These are phyloP conservation scores for Atethmia centrago DNA, from an alignment of 2,888 invertebrate species.

Conservation along the genomic window DNA sequence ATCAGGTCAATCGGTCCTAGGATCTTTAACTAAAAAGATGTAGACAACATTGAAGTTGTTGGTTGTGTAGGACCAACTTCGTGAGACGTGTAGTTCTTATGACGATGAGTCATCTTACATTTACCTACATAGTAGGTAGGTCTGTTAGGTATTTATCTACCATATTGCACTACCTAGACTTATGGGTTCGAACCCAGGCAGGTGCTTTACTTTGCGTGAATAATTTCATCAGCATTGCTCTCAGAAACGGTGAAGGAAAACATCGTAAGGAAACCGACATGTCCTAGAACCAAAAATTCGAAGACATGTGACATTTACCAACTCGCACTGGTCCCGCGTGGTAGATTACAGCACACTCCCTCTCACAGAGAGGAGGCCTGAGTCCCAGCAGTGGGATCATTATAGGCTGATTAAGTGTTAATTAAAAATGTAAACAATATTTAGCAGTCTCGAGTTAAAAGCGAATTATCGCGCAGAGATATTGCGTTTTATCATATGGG, in stretches of 20 bases:
- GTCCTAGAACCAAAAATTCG: too few relatives aligned
- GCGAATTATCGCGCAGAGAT: not conserved
- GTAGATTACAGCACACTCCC: too few relatives aligned
- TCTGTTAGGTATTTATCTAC: not conserved
- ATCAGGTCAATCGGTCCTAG: not conserved
- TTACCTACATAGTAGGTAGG: not conserved
- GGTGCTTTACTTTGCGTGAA: too few relatives aligned
- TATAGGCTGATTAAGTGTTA: too few relatives aligned
- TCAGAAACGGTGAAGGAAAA: too few relatives aligned
- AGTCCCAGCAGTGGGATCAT: too few relatives aligned
- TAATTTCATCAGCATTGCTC: too few relatives aligned
- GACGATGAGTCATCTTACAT: constrained; percentile 20
- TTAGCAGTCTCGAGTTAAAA: not conserved
- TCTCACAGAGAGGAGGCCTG: too few relatives aligned
- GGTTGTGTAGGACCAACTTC: constrained; percentile 5
- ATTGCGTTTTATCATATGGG: not conserved
- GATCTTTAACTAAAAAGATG: not conserved
- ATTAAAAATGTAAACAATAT: not conserved
- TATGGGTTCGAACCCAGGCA: too few relatives aligned
- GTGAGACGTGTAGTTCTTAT: not conserved
- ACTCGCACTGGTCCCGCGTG: too few relatives aligned
- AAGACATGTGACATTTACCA: too few relatives aligned
- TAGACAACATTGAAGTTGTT: constrained; percentile 4
- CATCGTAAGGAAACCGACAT: too few relatives aligned
- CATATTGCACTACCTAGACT: constrained; percentile 1